These are phyloP conservation scores for Buathra laborator DNA, from an alignment of 2,888 invertebrate species.

Conservation along the genomic window DNA sequence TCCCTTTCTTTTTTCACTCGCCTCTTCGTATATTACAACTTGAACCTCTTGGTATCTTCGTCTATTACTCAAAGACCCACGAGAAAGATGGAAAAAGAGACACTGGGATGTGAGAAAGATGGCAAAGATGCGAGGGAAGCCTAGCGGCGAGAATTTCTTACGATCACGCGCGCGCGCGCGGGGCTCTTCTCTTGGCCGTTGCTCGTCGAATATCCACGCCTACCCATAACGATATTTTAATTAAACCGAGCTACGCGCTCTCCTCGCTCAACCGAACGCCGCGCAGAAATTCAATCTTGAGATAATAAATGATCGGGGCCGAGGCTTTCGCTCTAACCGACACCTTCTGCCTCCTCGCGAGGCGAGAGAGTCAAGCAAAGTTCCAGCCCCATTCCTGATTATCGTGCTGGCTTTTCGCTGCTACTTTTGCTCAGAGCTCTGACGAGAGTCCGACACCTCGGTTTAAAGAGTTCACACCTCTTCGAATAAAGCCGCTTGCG, in stretches of 20 bases:
- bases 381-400: conserved; percentile 54
- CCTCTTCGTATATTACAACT: conserved; percentile 32
- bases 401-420: conserved; percentile 42
- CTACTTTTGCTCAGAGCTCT: conserved; percentile 57
- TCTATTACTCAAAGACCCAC: conserved; percentile 22
- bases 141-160: conserved; percentile 57
- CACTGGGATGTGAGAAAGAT: conserved; percentile 45
- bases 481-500: conserved; percentile 51
- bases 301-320: conserved; percentile 85
- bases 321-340: conserved; percentile 77
- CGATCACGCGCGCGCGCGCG: conserved; percentile 54
- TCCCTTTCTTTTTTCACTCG: conserved; percentile 8
- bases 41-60: conserved; percentile 7
- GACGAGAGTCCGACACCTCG: conserved; percentile 68
- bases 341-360: conserved; percentile 83
- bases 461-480: conserved; percentile 83
- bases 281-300: conserved; percentile 85
- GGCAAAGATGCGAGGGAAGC: neutral
- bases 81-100: conserved; percentile 29
- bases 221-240: conserved; percentile 86
- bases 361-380: conserved; percentile 53
- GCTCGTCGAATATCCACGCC: conserved; percentile 82
- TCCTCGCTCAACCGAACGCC: conserved; percentile 70
- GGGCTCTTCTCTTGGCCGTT: conserved; percentile 3
- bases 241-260: conserved; percentile 82